phyloP scores from a whole-genome alignment of 2,888 invertebrate genomes.

The Oligia strigilis region DNA sequence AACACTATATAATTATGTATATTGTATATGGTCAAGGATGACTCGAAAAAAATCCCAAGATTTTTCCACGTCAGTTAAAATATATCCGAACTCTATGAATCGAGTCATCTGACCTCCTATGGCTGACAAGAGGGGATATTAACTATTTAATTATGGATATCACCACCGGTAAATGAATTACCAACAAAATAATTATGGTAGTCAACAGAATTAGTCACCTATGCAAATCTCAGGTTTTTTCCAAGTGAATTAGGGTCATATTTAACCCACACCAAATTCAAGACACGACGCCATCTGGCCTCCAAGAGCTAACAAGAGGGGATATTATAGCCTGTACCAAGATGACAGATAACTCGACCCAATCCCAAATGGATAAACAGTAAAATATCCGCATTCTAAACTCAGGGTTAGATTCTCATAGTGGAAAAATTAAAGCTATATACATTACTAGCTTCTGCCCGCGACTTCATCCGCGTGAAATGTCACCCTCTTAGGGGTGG shows the following conservation, averaged over 20 bases:
- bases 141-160: not conserved
- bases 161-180: not conserved
- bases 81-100: not conserved
- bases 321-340: not conserved
- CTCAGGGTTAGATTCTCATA: conserved; percentile 29
- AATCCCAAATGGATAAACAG: no score
- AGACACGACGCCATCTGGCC: not conserved
- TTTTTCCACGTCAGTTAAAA: not conserved
- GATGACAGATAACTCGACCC: no score
- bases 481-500: no score
- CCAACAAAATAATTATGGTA: not conserved
- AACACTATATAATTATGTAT: not conserved
- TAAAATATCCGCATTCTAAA: conserved; percentile 39
- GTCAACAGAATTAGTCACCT: not conserved
- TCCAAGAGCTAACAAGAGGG: not conserved
- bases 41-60: not conserved
- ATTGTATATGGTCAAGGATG: conserved; percentile 7
- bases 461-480: no score
- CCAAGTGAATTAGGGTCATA: not conserved
- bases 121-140: not conserved
- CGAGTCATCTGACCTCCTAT: not conserved
- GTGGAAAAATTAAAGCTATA: not conserved
- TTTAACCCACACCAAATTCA: no score
- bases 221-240: not conserved
- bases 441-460: no score